A percentile compares a stretch with the other conserved stretches of the same genome.
phyloP scores from a whole-genome alignment of 2,888 invertebrate species.

The Urechis unicinctus region DNA sequence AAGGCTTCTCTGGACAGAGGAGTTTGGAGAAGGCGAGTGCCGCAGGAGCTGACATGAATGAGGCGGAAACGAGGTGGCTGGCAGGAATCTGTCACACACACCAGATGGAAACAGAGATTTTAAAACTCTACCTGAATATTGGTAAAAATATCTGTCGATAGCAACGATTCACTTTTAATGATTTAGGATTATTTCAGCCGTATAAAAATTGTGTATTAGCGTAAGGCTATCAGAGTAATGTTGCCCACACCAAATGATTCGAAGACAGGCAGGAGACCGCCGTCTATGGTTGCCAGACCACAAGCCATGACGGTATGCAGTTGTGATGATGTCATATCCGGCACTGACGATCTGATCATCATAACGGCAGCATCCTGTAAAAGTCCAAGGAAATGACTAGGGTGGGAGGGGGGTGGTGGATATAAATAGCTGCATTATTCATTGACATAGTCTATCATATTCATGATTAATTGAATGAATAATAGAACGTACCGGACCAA shows the following conservation, averaged over 20 bases:
- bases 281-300: constrained; percentile 21
- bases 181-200: too few species aligned
- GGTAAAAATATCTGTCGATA: too few species aligned
- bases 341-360: constrained; percentile 76
- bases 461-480: not conserved
- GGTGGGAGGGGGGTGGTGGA: not conserved
- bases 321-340: constrained; percentile 27
- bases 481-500: constrained; percentile 17
- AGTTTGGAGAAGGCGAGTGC: constrained; percentile 81
- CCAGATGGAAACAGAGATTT: not conserved
- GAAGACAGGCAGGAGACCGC: constrained; percentile 15
- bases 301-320: constrained; percentile 17
- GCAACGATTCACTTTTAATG: too few species aligned
- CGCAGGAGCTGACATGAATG: constrained; percentile 91
- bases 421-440: not conserved
- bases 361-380: constrained; percentile 78
- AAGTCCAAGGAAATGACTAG: not conserved
- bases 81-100: constrained; percentile 53
- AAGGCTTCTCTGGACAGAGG: constrained; percentile 83
- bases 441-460: not conserved
- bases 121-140: too few species aligned
- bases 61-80: constrained; percentile 78
- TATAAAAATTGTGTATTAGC: too few species aligned
- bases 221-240: too few species aligned
- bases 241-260: constrained; percentile 16